A percentile compares a stretch with the other conserved stretches of the same genome.
Evolutionary conservation across 2,888 invertebrate species (phyloP).

Genomic region (Limnephilus lunatus): DNA sequence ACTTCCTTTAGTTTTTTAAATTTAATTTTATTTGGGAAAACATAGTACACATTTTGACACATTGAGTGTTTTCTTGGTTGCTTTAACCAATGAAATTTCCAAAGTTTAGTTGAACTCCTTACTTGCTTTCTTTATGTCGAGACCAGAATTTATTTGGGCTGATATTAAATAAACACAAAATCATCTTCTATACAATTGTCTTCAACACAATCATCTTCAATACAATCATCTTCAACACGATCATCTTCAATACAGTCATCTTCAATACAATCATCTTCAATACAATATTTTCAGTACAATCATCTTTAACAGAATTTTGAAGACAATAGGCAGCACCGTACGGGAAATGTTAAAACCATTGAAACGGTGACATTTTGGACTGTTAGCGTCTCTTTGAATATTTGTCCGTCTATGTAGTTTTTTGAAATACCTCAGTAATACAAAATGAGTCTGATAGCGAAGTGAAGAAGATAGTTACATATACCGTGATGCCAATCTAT

Average conservation of each 20-base stretch:
- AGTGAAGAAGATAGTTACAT: not conserved
- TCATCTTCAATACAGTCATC: too few relatives aligned
- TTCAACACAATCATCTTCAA: too few relatives aligned
- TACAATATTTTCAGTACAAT: too few relatives aligned
- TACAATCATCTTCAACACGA: too few relatives aligned
- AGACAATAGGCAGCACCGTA: too few relatives aligned
- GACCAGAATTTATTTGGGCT: not conserved
- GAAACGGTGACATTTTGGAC: not conserved
- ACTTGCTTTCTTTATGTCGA: not conserved
- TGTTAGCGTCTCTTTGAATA: constrained; percentile 24
- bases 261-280: too few relatives aligned
- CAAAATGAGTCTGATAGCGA: not conserved
- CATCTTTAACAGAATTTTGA: not conserved
- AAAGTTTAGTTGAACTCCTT: not conserved
- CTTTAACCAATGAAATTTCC: too few relatives aligned
- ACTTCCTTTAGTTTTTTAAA: not conserved
- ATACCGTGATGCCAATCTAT: not conserved
- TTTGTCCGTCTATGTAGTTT: constrained; percentile 27
- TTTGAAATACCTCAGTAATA: not conserved
- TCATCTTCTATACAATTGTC: not conserved
- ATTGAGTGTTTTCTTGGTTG: too few relatives aligned
- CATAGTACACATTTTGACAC: too few relatives aligned
- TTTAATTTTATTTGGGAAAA: too few relatives aligned
- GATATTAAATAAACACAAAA: not conserved
- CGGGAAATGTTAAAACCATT: not conserved